Evolutionary conservation across 2,888 invertebrate genomes (phyloP), one percentile per base, ranked within the genome.

Genomic region (Nomada ruficornis): DNA sequence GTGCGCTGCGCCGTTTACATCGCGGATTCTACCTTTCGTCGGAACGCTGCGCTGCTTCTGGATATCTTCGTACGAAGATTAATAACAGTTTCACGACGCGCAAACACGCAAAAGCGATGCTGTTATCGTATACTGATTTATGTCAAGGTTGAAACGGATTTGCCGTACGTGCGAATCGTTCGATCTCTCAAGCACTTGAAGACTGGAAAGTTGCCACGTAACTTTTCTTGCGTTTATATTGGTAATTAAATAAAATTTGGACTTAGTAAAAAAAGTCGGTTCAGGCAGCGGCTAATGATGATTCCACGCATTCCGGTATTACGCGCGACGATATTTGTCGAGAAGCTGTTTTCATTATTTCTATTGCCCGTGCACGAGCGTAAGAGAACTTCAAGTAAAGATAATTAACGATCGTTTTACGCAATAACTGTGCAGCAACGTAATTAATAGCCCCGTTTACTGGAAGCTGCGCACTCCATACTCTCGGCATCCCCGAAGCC

Each of bases 361-460:
- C 54, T 42, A 42, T 55, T 20, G 15, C 42, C 7, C 59, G 59
- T 60, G 2, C 18, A 4, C 15, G 20, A 9, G 10, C n/a, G 0
- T 15, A 10, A 13, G 26, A 3, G 18, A 15, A 23, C 9, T 72
- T 63, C n/a, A n/a, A 26, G 59, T 50, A 59, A 59, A 74, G 47
- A 59, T 57, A 47, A 65, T 57, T 29, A 59, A 50, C 47, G 57
- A 4, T 15, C 36, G 11, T 20, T 57, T 50, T 50, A 36, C 11
- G 18, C 54, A 29, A 29, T 76, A 62, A 69, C 47, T 63, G 47
- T 23, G n/a, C 23, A 18, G 18, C n/a, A 4, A 29, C 1, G 23
- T 64, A 75, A 76, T 47, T 62, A 52, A 55, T 55, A 55, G 29
- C 44, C n/a, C 2, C 29, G 26, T 62, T 36, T 52, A 18, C 18